Evolutionary conservation across 2,113 vertebrate genomes (phyloP), one percentile per base, ranked within the genome.

Genomic region (Shinisaurus crocodilurus): DNA sequence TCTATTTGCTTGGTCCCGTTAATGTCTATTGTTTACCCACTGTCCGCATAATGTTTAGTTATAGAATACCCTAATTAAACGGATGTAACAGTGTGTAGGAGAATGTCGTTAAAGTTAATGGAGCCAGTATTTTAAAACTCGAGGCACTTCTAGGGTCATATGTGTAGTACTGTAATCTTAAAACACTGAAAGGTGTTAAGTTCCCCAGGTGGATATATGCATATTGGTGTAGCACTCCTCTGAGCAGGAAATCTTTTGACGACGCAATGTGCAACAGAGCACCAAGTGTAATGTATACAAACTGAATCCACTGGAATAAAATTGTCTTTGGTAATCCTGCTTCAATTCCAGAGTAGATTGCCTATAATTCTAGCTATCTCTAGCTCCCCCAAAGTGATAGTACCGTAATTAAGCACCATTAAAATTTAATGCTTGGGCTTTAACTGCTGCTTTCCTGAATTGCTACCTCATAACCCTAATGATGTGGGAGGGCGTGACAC

Each of bases 331-430:
- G 82, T 67, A 92, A 83, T 87, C 91, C 32, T 87, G 85, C 90
- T 92, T 96, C 94, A 93, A 93, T 91, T 95, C 90, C 88, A 50
- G 60, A 92, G 87, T 85, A 88, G 85, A 88, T 45, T 92, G 69
- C 34, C 45, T 57, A 0, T 72, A 82, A 94, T 76, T 95, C 87
- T 5, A 74, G 50, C 29, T 23, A 27, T 91, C 92, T 63, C 23
- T 87, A 75, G 43, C 88, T 94, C 82, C n/a, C 92, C 88, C 75
- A 89, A 86, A 63, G 85, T 88, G 76, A 92, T 92, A 96, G 95
- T 85, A 63, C 74, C 77, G 81, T 89, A 94, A 96, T 96, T 96
- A 95, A 96, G 92, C 93, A 86, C 94, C n/a, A n/a, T n/a, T n/a
- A n/a, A n/a, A n/a, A 75, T 95, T 94, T 95, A 94, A 96, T 94